phyloP scores from a whole-genome alignment of 2,888 invertebrate species.

The Cenopis cana region DNA sequence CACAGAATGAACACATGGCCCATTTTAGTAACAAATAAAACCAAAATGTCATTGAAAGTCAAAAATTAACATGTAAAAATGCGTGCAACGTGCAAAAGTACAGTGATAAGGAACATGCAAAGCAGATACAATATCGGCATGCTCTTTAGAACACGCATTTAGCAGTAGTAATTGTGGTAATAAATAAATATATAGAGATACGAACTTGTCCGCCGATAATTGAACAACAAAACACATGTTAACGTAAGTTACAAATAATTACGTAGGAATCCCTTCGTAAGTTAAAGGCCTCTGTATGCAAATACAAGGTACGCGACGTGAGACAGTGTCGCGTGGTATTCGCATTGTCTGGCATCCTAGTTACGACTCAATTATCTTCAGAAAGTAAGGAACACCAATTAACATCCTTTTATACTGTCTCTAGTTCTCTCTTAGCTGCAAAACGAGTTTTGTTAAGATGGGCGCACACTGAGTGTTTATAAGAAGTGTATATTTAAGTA shows the following conservation, averaged over 20 bases:
- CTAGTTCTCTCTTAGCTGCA: slow-evolving; percentile 50
- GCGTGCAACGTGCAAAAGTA: slow-evolving; percentile 13
- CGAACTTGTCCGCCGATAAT: slow-evolving; percentile 24
- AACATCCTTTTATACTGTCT: slow-evolving; percentile 72
- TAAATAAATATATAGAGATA: slow-evolving; percentile 23
- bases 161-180: slow-evolving; percentile 24
- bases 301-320: slow-evolving; percentile 60
- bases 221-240: slow-evolving; percentile 50
- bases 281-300: slow-evolving; percentile 66
- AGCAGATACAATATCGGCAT: slow-evolving; percentile 29
- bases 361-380: slow-evolving; percentile 76
- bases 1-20: no score
- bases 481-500: neutral
- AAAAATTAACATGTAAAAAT: neutral
- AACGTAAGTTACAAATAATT: slow-evolving; percentile 56
- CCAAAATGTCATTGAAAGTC: neutral
- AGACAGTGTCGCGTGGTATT: slow-evolving; percentile 62
- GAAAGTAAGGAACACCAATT: slow-evolving; percentile 74
- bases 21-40: no score
- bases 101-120: slow-evolving; percentile 37
- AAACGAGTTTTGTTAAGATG: slow-evolving; percentile 45
- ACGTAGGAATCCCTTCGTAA: slow-evolving; percentile 52
- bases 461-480: slow-evolving; percentile 15
- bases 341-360: slow-evolving; percentile 69
- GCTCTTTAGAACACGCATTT: slow-evolving; percentile 28